These are phyloP conservation scores for Lepidochitona cinerea DNA, from an alignment of 2,888 invertebrate species.

Conservation along the genomic window DNA sequence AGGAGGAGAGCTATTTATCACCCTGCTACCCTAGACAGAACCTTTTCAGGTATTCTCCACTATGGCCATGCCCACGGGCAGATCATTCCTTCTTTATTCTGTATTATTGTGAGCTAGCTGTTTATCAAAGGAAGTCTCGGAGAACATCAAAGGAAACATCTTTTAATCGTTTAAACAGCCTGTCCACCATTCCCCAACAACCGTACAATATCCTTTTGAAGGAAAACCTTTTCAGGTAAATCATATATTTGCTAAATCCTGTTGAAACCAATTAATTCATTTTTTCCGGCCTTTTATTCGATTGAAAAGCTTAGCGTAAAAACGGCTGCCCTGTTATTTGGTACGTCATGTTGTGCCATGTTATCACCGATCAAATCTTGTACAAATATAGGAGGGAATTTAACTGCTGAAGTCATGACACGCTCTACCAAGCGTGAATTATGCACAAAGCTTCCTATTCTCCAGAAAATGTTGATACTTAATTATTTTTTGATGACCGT, in stretches of 20 bases:
- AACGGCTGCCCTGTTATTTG: neutral
- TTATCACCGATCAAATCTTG: no score
- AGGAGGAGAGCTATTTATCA: neutral
- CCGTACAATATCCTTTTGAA: neutral
- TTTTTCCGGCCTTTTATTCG: neutral
- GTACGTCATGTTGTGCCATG: neutral
- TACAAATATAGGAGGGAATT: neutral
- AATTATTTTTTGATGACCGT: no score
- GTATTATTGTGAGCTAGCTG: no score
- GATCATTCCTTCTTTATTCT: no score
- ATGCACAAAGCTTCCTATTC: neutral
- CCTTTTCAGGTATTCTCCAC: no score
- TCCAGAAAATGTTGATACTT: no score
- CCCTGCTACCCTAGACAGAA: neutral
- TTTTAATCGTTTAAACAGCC: neutral
- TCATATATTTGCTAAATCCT: neutral
- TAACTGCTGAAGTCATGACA: neutral
- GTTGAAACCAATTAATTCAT: neutral
- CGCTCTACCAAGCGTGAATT: neutral
- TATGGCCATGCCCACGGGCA: no score
- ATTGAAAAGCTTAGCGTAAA: neutral
- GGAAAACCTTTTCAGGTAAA: neutral
- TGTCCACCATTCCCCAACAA: neutral
- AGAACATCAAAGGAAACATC: no score
- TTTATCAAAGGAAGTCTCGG: no score